Base-by-base conservation (phyloP, 2,888 invertebrate genomes). In the Lepidochitona cinerea region DNA sequence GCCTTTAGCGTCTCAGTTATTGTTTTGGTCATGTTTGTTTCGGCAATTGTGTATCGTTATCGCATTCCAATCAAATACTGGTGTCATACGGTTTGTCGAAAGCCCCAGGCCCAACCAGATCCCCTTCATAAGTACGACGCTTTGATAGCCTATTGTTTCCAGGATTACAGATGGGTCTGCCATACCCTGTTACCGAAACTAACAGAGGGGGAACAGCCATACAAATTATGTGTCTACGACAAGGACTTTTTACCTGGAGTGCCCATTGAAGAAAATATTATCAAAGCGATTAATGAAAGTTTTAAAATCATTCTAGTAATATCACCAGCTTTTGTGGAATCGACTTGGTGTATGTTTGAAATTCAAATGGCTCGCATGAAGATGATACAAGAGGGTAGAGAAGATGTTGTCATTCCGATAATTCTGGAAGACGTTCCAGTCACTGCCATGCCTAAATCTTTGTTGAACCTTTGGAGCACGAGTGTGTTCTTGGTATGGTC, bases 301-400 rank as follows among this genome's bases (percentile, higher is more conserved):
- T 32, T 23, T 23, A 59, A 59, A 59, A 59, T 59, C 32, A 59
- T 59, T 32, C 26, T 59, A 4, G 59, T 59, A 1, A 59, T 59
- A 14, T 35, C 9, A 18, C 14, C 18, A 37, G 26, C 18, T 5
- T 66, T 35, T 36, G 14, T 66, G 36, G 12, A 18, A n/a, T n/a
- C 35, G 4, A 14, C 33, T 14, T 66, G 66, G 66, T 32, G 35
- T 35, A n/a, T 35, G 18, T 66, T 66, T 66, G 66, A 66, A 36
- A 33, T 66, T n/a, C 35, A 66, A 14, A 66, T 66, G 66, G 66
- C 66, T 33, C 4, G 66, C 33, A 66, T 66, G 66, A 33, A 36
- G 14, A 36, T 66, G 66, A n/a, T 66, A 18, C 12, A 33, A 66
- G 33, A 32, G 12, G 66, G 66, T 32, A 4, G 59, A 5, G 3